phyloP scores from a whole-genome alignment of 2,888 invertebrate species.

The Drosophila austrosaltans region DNA sequence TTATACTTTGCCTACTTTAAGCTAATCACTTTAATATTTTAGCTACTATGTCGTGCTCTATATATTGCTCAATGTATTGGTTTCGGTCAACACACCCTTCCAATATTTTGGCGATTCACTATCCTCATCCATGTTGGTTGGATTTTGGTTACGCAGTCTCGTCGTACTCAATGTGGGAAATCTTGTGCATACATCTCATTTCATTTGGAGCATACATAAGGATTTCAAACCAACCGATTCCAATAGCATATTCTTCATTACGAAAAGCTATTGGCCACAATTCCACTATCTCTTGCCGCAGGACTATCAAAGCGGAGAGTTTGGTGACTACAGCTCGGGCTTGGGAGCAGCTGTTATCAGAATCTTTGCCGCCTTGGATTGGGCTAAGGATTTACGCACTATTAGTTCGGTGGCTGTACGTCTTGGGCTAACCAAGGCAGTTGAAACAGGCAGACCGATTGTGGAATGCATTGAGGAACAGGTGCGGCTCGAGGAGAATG shows the following conservation, averaged over 20 bases:
- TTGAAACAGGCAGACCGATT: constrained; percentile 85
- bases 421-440: constrained; percentile 86
- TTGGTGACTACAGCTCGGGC: constrained; percentile 88
- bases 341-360: constrained; percentile 88
- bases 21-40: constrained; percentile 53
- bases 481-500: constrained; percentile 81
- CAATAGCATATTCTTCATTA: constrained; percentile 89
- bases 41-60: constrained; percentile 90
- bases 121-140: constrained; percentile 86
- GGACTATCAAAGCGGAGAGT: constrained; percentile 93
- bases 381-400: constrained; percentile 87
- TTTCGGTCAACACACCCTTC: constrained; percentile 90
- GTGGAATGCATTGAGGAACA: constrained; percentile 85
- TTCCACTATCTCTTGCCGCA: constrained; percentile 91
- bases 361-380: constrained; percentile 88
- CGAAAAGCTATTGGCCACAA: constrained; percentile 91
- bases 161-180: constrained; percentile 88
- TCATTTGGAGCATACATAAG: constrained; percentile 89
- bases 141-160: constrained; percentile 88
- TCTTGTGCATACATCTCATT: constrained; percentile 89
- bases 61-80: constrained; percentile 86
- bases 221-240: constrained; percentile 89
- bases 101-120: constrained; percentile 91
- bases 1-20: background rate
- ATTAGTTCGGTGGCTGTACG: constrained; percentile 87